A percentile compares a stretch with the other conserved stretches of the same genome.
Conservation (phyloP, 1,140 invertebrate species). For the Uloborus diversus region DNA sequence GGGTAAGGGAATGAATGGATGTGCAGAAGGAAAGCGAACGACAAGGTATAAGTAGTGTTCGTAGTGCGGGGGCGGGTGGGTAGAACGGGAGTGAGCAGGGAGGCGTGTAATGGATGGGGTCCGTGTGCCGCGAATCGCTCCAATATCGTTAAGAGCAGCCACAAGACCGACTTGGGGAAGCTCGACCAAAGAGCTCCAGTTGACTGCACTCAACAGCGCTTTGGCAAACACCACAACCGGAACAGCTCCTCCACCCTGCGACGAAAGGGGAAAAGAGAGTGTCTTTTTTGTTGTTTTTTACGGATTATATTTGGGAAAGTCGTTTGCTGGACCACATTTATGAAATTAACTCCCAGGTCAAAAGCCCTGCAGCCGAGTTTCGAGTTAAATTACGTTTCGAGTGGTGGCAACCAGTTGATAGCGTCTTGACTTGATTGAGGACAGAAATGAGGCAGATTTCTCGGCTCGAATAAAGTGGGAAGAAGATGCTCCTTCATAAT, state of each 20-base stretch:
- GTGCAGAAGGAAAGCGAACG: constrained; percentile 20
- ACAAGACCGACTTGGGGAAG: constrained; percentile 37
- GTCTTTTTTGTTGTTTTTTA: not conserved
- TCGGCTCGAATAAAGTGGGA: too few species aligned
- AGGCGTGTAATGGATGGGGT: constrained; percentile 49
- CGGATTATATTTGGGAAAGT: not conserved
- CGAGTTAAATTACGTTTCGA: too few species aligned
- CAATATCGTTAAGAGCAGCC: constrained; percentile 57
- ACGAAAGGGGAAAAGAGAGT: not conserved
- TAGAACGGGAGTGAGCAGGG: constrained; percentile 24
- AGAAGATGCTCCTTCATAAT: too few species aligned
- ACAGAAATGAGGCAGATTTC: too few species aligned
- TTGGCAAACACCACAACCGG: constrained; percentile 39
- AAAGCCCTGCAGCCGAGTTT: not conserved
- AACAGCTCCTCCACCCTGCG: not conserved
- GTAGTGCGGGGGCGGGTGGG: constrained; percentile 1
- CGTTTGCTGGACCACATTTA: constrained; percentile 28
- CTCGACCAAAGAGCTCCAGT: constrained; percentile 21
- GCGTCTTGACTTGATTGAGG: too few species aligned
- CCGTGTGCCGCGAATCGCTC: constrained; percentile 49
- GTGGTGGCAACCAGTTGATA: too few species aligned
- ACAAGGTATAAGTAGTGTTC: not conserved
- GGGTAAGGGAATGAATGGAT: constrained; percentile 33
- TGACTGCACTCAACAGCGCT: constrained; percentile 51
- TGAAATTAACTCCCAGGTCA: constrained; percentile 37